Evolutionary conservation across 2,888 invertebrate species (phyloP), one percentile per base, ranked within the genome.

Genomic region (Chalcosyrphus nemorum): DNA sequence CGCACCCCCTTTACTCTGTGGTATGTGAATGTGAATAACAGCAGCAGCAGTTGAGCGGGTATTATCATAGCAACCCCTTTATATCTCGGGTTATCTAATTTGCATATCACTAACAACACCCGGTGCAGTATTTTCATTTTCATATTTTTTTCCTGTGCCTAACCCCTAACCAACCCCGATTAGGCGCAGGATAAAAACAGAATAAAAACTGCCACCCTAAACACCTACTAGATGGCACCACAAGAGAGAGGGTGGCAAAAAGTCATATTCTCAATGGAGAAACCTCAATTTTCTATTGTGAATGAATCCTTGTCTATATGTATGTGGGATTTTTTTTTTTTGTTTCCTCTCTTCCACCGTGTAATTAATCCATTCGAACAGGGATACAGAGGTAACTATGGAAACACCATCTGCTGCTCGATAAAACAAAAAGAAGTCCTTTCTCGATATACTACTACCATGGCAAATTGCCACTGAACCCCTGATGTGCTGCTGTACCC

Each of bases 351-450:
- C 29, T n/a, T 38, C 9, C 52, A 68, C 63, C 66, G 72, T 77
- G 68, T 84, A 84, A 84, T 84, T 84, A 80, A 84, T 84, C 78
- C 63, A 74, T 78, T 74, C 70, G 70, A 70, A 84, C 59, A 66
- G 57, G 80, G 78, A 75, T 50, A 63, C 78, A 52, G 47, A 70
- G 70, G 70, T 70, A 84, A 74, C 84, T 84, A 78, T 84, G 59
- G 57, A 45, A 84, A 71, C 84, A 84, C 68, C 84, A 84, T 84
- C 84, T 84, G 80, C 65, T 80, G 52, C 45, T 84, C 72, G 29
- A 32, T 43, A 32, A 17, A 29, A 52, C 29, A 50, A 13, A 19
- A 52, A 63, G 38, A 32, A 29, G 6, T 29, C 7, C 7, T 71
- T 56, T 56, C 56, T 71, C 68, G 50, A 65, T 54, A 68, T n/a